A percentile compares a stretch with the other conserved stretches of the same genome.
phyloP scores from a whole-genome alignment of 2,888 invertebrate genomes.

The Smittia aterrima region DNA sequence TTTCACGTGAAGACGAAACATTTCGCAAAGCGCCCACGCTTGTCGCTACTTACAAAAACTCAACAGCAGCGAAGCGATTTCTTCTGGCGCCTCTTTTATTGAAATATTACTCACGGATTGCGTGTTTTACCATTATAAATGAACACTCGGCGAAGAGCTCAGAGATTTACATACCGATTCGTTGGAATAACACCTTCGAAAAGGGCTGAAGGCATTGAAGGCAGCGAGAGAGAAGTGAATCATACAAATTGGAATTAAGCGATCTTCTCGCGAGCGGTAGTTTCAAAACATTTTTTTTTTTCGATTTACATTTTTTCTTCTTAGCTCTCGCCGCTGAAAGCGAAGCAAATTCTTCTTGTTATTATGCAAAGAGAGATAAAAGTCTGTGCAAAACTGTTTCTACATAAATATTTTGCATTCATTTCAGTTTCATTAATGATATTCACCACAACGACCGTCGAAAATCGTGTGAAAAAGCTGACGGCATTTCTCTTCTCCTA shows the following conservation, averaged over 20 bases:
- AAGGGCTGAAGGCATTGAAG: neutral
- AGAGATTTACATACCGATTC: neutral
- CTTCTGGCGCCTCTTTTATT: slow-evolving; percentile 36
- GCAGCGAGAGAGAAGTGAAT: neutral
- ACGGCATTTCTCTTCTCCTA: neutral
- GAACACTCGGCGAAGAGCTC: neutral
- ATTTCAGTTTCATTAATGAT: slow-evolving; percentile 23
- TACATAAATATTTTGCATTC: slow-evolving; percentile 24
- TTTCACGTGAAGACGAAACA: neutral
- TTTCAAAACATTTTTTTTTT: neutral
- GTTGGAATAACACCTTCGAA: neutral
- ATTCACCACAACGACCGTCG: slow-evolving; percentile 1
- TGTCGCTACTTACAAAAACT: slow-evolving; percentile 32
- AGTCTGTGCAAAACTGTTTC: neutral
- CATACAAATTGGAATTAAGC: neutral
- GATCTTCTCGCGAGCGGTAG: neutral
- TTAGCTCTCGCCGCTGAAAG: neutral
- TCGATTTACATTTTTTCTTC: neutral
- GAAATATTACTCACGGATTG: slow-evolving; percentile 37
- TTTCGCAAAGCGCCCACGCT: slow-evolving; percentile 1
- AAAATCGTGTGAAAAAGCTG: neutral
- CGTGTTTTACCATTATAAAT: slow-evolving; percentile 1
- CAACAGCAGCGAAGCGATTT: neutral
- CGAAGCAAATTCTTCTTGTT: neutral
- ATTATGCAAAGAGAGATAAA: neutral